Conservation (phyloP, 2,113 vertebrate genomes). For the Fukomys damarensis region DNA sequence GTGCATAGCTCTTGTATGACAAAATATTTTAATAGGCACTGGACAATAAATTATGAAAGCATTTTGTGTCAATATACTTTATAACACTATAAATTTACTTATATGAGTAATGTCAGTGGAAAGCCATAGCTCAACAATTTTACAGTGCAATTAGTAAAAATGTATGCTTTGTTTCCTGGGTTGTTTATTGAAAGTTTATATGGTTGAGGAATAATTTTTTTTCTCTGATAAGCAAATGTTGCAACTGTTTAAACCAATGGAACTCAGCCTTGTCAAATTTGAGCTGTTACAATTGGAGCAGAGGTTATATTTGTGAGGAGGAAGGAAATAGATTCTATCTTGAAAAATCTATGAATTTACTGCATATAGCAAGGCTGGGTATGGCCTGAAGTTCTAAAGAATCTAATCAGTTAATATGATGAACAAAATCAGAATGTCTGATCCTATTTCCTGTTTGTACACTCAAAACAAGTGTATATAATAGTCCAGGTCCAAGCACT, state of each 20-base stretch:
- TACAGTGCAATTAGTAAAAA: constrained; percentile 31
- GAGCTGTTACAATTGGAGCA: not conserved
- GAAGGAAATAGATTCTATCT: not conserved
- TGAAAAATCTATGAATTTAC: not conserved
- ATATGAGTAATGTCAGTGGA: not conserved
- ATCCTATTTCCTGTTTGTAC: not conserved
- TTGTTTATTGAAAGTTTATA: constrained; percentile 28
- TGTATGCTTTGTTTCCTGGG: not conserved
- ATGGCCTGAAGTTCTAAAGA: not conserved
- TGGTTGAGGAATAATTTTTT: not conserved
- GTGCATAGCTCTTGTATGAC: not conserved
- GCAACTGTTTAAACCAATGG: not conserved
- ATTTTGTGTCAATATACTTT: constrained; percentile 55
- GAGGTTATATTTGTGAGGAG: not conserved
- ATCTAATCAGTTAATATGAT: not conserved
- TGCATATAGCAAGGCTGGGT: not conserved
- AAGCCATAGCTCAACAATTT: constrained; percentile 37
- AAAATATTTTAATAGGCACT: constrained; percentile 34
- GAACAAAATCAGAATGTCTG: not conserved
- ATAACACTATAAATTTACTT: constrained; percentile 51
- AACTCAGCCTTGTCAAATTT: not conserved
- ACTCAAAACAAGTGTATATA: not conserved
- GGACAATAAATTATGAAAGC: constrained; percentile 36
- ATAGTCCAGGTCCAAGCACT: not conserved
- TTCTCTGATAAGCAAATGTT: not conserved